Evolutionary conservation across 2,888 invertebrate species (phyloP), one percentile per base, ranked within the genome.

Genomic region (Athrips mouffetella): DNA sequence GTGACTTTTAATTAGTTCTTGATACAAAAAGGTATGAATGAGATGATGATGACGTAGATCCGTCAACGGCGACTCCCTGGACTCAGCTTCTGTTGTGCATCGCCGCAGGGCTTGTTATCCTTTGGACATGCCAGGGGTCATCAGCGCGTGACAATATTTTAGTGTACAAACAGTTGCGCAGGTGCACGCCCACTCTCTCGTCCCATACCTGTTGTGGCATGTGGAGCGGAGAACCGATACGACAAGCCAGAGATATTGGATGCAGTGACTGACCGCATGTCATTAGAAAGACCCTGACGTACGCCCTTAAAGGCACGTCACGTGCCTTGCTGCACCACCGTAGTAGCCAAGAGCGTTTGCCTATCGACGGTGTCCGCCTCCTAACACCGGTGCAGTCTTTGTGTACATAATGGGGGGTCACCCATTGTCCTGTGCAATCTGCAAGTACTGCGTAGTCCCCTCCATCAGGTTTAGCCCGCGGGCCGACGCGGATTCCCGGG

Each of bases 91-190:
- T n/a, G n/a, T n/a, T n/a, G n/a, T n/a, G n/a, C n/a, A n/a, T n/a
- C n/a, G n/a, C n/a, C n/a, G n/a, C n/a, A n/a, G n/a, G n/a, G n/a
- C n/a, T n/a, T n/a, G n/a, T n/a, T n/a, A n/a, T n/a, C n/a, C n/a
- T n/a, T n/a, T n/a, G n/a, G n/a, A n/a, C n/a, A n/a, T n/a, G n/a
- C 27, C n/a, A 45, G 27, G 46, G 25, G 45, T 55, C 58, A 51
- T 54, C 52, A 44, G 51, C 55, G 55, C 57, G 56, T 46, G 50
- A 57, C 11, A 45, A 39, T 44, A 15, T 54, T 52, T 31, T 15
- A 54, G 53, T 54, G 49, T 29, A 29, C 42, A 44, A 51, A 37
- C 41, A 35, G 33, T 45, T 54, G 53, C 54, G 54, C 58, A 41
- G 48, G 37, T 25, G 42, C 50, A 51, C 11, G 46, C 39, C 46